Conservation (phyloP, 2,113 vertebrate species). For the Hippolais icterina region DNA sequence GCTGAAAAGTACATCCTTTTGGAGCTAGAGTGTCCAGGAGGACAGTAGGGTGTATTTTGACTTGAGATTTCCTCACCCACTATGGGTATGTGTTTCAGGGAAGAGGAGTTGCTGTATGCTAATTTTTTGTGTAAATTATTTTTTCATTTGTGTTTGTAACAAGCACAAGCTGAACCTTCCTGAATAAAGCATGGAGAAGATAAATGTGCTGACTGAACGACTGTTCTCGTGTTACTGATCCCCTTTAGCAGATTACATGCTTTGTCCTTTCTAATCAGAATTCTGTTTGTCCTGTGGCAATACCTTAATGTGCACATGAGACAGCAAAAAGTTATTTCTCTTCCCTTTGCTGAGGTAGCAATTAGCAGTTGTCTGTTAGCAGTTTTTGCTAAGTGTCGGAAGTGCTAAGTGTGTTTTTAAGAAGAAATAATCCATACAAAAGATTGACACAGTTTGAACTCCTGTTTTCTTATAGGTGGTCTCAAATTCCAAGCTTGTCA, state of each 20-base stretch:
- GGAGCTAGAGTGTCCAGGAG: not conserved
- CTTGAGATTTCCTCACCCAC: not conserved
- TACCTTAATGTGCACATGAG: slow-evolving; percentile 17
- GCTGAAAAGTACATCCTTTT: not conserved
- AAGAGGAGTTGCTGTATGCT: not conserved
- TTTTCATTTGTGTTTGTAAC: not conserved
- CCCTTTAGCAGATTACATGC: slow-evolving; percentile 41
- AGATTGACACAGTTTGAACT: not conserved
- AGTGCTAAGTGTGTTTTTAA: not conserved
- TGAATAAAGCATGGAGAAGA: slow-evolving; percentile 49
- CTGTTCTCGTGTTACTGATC: slow-evolving; percentile 42
- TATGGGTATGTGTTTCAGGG: not conserved
- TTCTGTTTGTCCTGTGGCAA: slow-evolving; percentile 37
- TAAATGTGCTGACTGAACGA: slow-evolving; percentile 48
- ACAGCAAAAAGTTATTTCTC: slow-evolving; percentile 11
- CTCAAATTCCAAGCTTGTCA: not conserved
- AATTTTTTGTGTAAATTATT: not conserved
- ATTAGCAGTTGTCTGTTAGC: not conserved
- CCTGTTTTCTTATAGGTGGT: not conserved
- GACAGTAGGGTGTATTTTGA: not conserved
- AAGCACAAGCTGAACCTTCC: slow-evolving; percentile 47
- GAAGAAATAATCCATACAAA: not conserved
- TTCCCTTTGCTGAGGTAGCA: not conserved
- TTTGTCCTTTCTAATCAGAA: slow-evolving; percentile 53
- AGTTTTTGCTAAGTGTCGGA: not conserved